These are phyloP conservation scores for Hemistola chrysoprasaria DNA, from an alignment of 2,888 invertebrate species.

Conservation along the genomic window DNA sequence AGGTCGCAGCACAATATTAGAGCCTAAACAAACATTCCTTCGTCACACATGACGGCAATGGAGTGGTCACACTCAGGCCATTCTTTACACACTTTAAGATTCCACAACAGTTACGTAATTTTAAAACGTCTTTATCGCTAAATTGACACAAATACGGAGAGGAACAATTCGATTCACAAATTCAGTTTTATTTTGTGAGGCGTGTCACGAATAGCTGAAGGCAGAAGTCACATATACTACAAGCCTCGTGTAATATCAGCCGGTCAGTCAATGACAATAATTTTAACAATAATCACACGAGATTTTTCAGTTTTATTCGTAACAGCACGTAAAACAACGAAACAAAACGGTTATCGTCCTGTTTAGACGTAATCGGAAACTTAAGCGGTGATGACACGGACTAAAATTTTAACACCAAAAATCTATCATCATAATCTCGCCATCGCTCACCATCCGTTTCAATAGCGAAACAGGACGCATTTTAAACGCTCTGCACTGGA, in stretches of 20 bases:
- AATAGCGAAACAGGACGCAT: constrained; percentile 79
- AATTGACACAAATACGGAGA: constrained; percentile 78
- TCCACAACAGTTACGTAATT: constrained; percentile 83
- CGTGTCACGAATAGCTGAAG: constrained; percentile 82
- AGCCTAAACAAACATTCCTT: constrained; percentile 82
- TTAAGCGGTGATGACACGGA: constrained; percentile 78
- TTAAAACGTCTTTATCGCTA: constrained; percentile 76
- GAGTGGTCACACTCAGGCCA: constrained; percentile 81
- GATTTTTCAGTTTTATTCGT: constrained; percentile 61
- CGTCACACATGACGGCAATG: constrained; percentile 82
- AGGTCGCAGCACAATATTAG: constrained; percentile 76
- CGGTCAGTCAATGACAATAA: constrained; percentile 83
- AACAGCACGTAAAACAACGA: constrained; percentile 66
- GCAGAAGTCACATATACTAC: constrained; percentile 82
- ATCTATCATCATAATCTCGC: constrained; percentile 82
- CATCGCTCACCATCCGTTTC: constrained; percentile 82
- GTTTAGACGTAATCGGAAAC: constrained; percentile 67
- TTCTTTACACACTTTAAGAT: constrained; percentile 80
- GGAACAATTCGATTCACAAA: constrained; percentile 77
- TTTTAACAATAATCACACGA: constrained; percentile 70
- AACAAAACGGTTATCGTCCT: constrained; percentile 65
- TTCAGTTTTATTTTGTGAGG: constrained; percentile 81
- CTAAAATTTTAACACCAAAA: constrained; percentile 81
- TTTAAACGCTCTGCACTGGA: constrained; percentile 76
- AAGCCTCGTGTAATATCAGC: constrained; percentile 83